A percentile compares a stretch with the other conserved stretches of the same genome.
phyloP scores from a whole-genome alignment of 2,113 vertebrate genomes.

The Hippopotamus amphibius region DNA sequence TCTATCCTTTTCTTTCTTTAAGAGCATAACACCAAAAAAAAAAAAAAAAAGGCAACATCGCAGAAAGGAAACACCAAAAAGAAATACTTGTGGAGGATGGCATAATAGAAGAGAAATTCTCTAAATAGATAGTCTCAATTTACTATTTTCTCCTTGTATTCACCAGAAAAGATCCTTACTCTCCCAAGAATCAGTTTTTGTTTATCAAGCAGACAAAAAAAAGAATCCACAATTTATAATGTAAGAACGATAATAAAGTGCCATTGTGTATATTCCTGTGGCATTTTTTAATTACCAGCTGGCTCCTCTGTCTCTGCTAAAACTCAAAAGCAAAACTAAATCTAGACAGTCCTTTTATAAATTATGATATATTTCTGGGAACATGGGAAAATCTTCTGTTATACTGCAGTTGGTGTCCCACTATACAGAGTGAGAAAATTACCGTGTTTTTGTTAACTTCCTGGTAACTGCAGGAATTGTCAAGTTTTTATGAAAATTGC shows the following conservation, averaged over 20 bases:
- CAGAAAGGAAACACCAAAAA: neutral
- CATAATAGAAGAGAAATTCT: constrained; percentile 23
- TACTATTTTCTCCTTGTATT: constrained; percentile 23
- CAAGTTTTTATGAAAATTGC: neutral
- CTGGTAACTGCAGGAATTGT: constrained; percentile 4
- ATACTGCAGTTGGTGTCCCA: neutral
- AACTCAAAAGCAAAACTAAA: constrained; percentile 33
- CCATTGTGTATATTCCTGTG: neutral
- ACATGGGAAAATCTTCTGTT: constrained; percentile 48
- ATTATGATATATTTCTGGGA: constrained; percentile 29
- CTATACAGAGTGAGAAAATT: neutral
- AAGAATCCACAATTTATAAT: constrained; percentile 60
- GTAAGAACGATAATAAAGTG: constrained; percentile 27
- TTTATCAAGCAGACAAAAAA: constrained; percentile 53
- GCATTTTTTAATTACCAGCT: constrained; percentile 10
- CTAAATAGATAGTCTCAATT: neutral
- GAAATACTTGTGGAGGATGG: neutral
- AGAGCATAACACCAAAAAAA: neutral
- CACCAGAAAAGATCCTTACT: neutral
- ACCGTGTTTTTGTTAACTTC: constrained; percentile 23
- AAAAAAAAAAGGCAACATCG: neutral
- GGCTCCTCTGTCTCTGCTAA: constrained; percentile 16
- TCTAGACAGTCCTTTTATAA: constrained; percentile 35
- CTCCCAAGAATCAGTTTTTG: constrained; percentile 36
- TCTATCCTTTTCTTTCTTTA: neutral